phyloP scores from a whole-genome alignment of 2,888 invertebrate genomes.

The Gymnocheta viridis region DNA sequence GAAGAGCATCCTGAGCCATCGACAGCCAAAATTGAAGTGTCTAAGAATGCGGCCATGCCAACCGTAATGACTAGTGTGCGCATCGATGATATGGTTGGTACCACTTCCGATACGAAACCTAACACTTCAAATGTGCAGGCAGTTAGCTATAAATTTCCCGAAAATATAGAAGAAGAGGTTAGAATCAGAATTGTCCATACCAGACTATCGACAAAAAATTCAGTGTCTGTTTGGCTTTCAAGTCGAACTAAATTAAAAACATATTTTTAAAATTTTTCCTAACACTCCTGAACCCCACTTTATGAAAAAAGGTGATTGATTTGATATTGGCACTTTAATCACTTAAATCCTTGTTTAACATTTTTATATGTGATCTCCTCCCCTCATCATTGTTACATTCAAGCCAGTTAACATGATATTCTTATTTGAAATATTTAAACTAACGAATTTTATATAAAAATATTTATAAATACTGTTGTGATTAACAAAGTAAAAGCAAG shows the following conservation, averaged over 20 bases:
- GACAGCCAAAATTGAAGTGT: constrained; percentile 91
- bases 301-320: constrained; percentile 38
- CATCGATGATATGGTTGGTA: constrained; percentile 88
- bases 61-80: constrained; percentile 87
- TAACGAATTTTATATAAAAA: neutral
- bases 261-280: neutral
- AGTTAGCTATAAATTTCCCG: constrained; percentile 86
- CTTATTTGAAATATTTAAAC: constrained; percentile 13
- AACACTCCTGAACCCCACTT: constrained; percentile 12
- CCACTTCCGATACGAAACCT: constrained; percentile 77
- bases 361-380: neutral
- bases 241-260: constrained; percentile 12
- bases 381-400: constrained; percentile 2
- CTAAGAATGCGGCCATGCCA: constrained; percentile 86
- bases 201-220: constrained; percentile 66
- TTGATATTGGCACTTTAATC: constrained; percentile 30
- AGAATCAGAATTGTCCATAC: constrained; percentile 79
- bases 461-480: constrained; percentile 21
- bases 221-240: constrained; percentile 57
- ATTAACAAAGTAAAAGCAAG: constrained; percentile 16
- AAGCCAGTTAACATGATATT: constrained; percentile 29
- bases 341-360: constrained; percentile 5
- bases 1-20: constrained; percentile 94
- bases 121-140: constrained; percentile 73
- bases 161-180: constrained; percentile 83